Conservation (phyloP, 2,888 invertebrate species). For the Hypsopygia costalis region DNA sequence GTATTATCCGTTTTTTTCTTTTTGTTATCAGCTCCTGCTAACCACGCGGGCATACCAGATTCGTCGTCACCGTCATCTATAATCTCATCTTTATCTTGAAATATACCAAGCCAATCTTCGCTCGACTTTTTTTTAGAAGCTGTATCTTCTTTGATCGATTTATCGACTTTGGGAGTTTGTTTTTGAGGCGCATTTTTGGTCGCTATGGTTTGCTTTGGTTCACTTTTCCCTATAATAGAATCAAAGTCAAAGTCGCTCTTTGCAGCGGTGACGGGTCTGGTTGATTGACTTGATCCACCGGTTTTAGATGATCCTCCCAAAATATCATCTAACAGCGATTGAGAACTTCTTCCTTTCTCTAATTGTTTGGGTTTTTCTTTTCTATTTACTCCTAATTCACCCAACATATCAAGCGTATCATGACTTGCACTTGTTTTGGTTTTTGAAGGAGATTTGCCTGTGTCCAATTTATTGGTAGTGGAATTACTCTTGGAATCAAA, state of each 20-base stretch:
- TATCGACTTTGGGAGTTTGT: conserved; percentile 27
- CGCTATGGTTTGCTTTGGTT: conserved; percentile 36
- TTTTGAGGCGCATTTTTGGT: conserved; percentile 36
- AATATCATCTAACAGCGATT: conserved; percentile 76
- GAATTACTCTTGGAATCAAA: conserved; percentile 33
- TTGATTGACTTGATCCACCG: conserved; percentile 28
- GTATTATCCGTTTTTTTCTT: conserved; percentile 42
- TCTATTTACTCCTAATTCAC: conserved; percentile 40
- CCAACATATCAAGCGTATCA: conserved; percentile 52
- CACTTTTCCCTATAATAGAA: conserved; percentile 49
- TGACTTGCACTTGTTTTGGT: conserved; percentile 40
- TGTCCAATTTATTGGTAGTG: conserved; percentile 29
- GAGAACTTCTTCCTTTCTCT: conserved; percentile 63
- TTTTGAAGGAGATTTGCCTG: conserved; percentile 49
- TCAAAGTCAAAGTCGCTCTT: conserved; percentile 62
- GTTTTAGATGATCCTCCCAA: conserved; percentile 68
- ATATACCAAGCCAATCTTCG: conserved; percentile 72
- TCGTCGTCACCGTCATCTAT: conserved; percentile 37
- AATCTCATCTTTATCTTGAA: conserved; percentile 51
- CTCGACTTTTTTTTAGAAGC: conserved; percentile 42
- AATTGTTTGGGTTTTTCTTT: conserved; percentile 40
- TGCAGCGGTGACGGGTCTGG: conserved; percentile 35
- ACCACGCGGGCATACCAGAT: conserved; percentile 63
- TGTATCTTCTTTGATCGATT: conserved; percentile 38
- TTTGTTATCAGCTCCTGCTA: conserved; percentile 47